Percentiles rank a stretch among this genome's conserved stretches.
Conservation (phyloP, 2,113 vertebrate species). For the Varanus komodoensis region DNA sequence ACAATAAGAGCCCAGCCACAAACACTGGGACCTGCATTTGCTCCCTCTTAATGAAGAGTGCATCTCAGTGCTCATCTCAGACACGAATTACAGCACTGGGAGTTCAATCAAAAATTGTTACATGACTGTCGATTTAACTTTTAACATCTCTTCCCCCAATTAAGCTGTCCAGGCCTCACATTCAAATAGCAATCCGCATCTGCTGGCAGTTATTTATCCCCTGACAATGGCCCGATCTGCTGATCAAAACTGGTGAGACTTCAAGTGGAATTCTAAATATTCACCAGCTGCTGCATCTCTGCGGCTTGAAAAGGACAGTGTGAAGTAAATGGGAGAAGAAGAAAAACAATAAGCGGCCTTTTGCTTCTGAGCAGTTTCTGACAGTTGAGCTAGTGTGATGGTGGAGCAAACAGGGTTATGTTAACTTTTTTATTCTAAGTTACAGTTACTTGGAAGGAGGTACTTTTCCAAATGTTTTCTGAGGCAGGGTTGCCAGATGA, state of each 20-base stretch:
- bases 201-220: conserved; percentile 19
- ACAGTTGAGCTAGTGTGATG: not conserved
- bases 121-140: conserved; percentile 21
- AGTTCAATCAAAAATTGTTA: conserved; percentile 9
- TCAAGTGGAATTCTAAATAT: conserved; percentile 27
- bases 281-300: not conserved
- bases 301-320: not conserved
- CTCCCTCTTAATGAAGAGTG: conserved; percentile 17
- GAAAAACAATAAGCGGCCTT: not conserved
- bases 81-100: not conserved
- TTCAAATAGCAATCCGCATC: not conserved
- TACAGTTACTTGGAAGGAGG: too few species aligned
- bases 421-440: not conserved
- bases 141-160: conserved; percentile 8
- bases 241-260: conserved; percentile 40
- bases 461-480: not conserved
- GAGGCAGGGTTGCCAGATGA: not conserved
- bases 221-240: not conserved
- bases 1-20: not conserved
- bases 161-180: not conserved
- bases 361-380: conserved; percentile 9
- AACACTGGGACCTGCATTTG: conserved; percentile 13
- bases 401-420: not conserved
- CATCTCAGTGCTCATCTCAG: not conserved
- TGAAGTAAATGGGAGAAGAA: not conserved